Evolutionary conservation across 2,113 vertebrate species (phyloP).

Genomic region (Laticauda laticaudata): DNA sequence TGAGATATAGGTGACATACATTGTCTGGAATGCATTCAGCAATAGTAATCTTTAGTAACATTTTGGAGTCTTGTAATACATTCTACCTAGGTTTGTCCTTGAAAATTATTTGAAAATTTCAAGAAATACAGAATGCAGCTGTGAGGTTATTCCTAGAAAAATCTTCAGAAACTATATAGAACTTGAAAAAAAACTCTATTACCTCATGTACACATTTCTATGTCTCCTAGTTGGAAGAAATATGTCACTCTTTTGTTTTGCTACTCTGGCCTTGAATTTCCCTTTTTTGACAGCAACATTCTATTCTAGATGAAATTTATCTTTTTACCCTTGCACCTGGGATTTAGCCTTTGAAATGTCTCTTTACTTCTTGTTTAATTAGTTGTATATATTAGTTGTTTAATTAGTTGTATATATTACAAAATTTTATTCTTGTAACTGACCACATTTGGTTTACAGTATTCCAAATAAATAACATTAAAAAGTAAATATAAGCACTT

Average conservation of each 20-base stretch:
- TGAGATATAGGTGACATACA: neutral
- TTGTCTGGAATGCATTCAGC: neutral
- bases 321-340: neutral
- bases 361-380: neutral
- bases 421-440: neutral
- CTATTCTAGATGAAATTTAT: neutral
- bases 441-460: neutral
- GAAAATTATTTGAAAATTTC: neutral
- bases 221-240: neutral
- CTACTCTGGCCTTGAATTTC: neutral
- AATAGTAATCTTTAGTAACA: neutral
- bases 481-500: neutral
- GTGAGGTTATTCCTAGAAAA: neutral
- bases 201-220: neutral
- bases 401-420: neutral
- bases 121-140: neutral
- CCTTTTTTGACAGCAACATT: neutral
- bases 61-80: neutral
- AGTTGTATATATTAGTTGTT: neutral
- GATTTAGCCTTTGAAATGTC: neutral
- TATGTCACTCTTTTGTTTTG: neutral
- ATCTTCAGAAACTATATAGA: neutral
- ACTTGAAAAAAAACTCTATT: neutral
- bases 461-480: neutral
- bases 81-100: neutral